These are phyloP conservation scores for Oryzias sinensis DNA, from an alignment of 2,797 vertebrate genomes.

Conservation along the genomic window DNA sequence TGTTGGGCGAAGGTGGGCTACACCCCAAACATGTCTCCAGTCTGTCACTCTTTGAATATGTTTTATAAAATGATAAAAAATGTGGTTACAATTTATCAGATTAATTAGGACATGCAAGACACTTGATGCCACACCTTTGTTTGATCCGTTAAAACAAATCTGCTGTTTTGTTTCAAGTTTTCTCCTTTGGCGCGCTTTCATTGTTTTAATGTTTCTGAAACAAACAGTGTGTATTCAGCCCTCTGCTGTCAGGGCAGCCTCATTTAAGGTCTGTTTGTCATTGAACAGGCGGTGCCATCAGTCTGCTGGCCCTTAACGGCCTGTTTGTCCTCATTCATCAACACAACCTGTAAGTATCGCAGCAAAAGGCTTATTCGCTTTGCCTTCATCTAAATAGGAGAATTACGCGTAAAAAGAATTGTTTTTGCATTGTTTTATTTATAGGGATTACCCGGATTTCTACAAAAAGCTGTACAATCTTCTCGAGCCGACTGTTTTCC, in stretches of 20 bases:
- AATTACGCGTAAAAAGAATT: neutral
- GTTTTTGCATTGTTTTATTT: neutral
- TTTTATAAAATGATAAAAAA: too few species aligned
- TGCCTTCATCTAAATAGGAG: neutral
- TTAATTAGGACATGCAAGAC: too few species aligned
- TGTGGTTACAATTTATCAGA: too few species aligned
- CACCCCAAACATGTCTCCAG: too few species aligned
- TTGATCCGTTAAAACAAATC: too few species aligned
- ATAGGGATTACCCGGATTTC: conserved; percentile 95
- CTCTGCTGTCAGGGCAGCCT: neutral
- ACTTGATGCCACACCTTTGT: too few species aligned
- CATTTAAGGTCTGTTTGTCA: conserved; percentile 2
- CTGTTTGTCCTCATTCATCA: conserved; percentile 94
- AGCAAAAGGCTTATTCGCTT: rapidly evolving
- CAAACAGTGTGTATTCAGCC: too few species aligned
- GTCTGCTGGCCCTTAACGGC: conserved; percentile 92
- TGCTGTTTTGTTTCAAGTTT: too few species aligned
- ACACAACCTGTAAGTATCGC: conserved; percentile 91
- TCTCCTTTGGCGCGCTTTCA: too few species aligned
- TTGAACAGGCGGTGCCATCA: conserved; percentile 89
- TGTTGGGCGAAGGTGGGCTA: too few species aligned
- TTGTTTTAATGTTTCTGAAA: too few species aligned
- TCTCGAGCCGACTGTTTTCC: conserved; percentile 90
- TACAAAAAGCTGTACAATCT: conserved; percentile 93
- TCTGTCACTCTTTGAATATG: too few species aligned